A percentile compares a stretch with the other conserved stretches of the same genome.
Evolutionary conservation across 2,888 invertebrate species (phyloP).

Genomic region (Lycia hirtaria): DNA sequence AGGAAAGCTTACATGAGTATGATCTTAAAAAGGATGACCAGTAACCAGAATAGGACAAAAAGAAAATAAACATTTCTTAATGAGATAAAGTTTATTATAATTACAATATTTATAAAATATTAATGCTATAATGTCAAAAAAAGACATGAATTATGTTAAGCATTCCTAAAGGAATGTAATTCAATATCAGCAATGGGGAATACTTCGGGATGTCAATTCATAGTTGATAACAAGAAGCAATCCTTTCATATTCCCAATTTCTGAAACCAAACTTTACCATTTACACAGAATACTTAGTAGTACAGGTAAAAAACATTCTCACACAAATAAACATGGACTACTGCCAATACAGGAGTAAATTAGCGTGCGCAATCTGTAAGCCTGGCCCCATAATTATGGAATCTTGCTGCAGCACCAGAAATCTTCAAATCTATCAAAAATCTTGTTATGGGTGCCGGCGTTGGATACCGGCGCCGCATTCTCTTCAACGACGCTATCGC

Average conservation of each 20-base stretch:
- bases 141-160: slow-evolving; percentile 69
- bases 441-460: too few relatives aligned
- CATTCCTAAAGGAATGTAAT: slow-evolving; percentile 72
- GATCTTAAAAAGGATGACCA: slow-evolving; percentile 71
- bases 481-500: too few relatives aligned
- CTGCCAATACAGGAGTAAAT: too few relatives aligned
- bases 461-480: too few relatives aligned
- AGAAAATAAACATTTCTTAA: slow-evolving; percentile 57
- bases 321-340: too few relatives aligned
- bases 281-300: too few relatives aligned
- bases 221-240: slow-evolving; percentile 42
- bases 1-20: slow-evolving; percentile 67
- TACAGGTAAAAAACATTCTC: too few relatives aligned
- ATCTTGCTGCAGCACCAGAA: too few relatives aligned
- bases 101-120: slow-evolving; percentile 63
- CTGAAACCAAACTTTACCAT: slow-evolving; percentile 64
- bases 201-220: slow-evolving; percentile 42
- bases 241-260: slow-evolving; percentile 55
- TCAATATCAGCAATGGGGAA: slow-evolving; percentile 55
- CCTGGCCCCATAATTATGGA: too few relatives aligned
- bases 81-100: slow-evolving; percentile 45
- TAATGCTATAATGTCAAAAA: slow-evolving; percentile 76
- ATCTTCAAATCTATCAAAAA: too few relatives aligned
- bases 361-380: too few relatives aligned
- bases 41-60: slow-evolving; percentile 72